A percentile compares a stretch with the other conserved stretches of the same genome.
Conservation (phyloP, 1,140 invertebrate species). For the Caenorhabditis remanei region DNA sequence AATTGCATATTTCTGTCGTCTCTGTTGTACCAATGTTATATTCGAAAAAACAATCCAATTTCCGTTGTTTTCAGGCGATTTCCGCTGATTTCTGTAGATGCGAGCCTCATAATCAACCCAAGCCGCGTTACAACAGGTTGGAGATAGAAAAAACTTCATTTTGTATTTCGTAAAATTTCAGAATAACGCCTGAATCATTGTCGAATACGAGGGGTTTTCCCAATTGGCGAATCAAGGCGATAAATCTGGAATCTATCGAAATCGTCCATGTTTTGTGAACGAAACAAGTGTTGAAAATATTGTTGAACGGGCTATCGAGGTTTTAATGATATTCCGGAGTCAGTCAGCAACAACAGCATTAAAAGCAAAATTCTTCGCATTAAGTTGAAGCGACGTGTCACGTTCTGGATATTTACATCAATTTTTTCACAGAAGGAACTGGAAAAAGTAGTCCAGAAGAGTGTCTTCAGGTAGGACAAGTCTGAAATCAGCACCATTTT, state of each 20-base stretch:
- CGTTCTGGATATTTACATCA: too few relatives aligned
- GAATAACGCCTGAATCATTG: not conserved
- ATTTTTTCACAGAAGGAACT: too few relatives aligned
- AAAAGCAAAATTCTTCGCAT: too few relatives aligned
- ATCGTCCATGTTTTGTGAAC: not conserved
- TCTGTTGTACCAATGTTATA: too few relatives aligned
- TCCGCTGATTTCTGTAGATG: too few relatives aligned
- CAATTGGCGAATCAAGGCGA: slow-evolving; percentile 33
- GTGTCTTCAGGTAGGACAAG: slow-evolving; percentile 59
- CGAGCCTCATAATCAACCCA: too few relatives aligned
- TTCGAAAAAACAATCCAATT: too few relatives aligned
- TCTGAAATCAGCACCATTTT: not conserved
- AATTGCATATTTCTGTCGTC: too few relatives aligned
- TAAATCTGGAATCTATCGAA: slow-evolving; percentile 45
- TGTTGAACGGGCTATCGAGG: not conserved
- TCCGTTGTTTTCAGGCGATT: too few relatives aligned
- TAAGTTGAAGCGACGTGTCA: too few relatives aligned
- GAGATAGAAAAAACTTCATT: too few relatives aligned
- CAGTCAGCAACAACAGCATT: too few relatives aligned
- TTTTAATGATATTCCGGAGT: not conserved
- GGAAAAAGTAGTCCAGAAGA: not conserved
- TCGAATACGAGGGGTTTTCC: not conserved
- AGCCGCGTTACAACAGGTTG: not conserved
- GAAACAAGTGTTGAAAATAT: not conserved
- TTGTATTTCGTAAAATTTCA: not conserved